phyloP scores from a whole-genome alignment of 2,797 vertebrate genomes.

The Geotrypetes seraphini region DNA sequence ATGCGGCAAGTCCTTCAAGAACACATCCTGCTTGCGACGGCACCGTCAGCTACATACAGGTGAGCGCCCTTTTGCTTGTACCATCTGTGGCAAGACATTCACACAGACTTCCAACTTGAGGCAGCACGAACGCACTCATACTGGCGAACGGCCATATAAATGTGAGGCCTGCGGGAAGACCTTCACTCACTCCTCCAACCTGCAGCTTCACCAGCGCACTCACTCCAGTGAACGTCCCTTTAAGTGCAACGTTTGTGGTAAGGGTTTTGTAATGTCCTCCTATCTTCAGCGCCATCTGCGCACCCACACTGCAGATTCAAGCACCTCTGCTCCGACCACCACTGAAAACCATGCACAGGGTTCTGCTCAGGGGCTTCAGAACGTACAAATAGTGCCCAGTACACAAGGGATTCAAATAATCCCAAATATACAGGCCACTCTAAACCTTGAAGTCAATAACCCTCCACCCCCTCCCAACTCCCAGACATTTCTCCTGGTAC shows the following conservation, averaged over 20 bases:
- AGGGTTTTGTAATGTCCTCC: conserved; percentile 86
- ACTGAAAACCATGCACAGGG: not conserved
- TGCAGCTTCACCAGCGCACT: conserved; percentile 79
- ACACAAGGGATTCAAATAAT: conserved; percentile 66
- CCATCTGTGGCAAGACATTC: conserved; percentile 46
- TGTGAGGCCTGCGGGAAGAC: conserved; percentile 76
- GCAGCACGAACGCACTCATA: conserved; percentile 84
- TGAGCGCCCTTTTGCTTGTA: conserved; percentile 38
- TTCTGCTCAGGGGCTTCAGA: not conserved
- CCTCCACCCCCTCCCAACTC: conserved; percentile 50
- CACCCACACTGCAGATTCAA: conserved; percentile 57
- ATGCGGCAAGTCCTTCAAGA: conserved; percentile 49
- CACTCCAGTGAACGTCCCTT: conserved; percentile 80
- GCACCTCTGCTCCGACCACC: not conserved
- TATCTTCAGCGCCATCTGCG: conserved; percentile 83
- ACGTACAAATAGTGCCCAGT: not conserved
- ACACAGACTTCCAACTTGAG: conserved; percentile 84
- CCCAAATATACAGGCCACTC: conserved; percentile 52
- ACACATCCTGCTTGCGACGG: conserved; percentile 47
- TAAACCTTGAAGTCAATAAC: conserved; percentile 62
- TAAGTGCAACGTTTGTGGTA: conserved; percentile 72
- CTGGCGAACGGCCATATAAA: conserved; percentile 78
- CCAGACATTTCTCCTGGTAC: conserved; percentile 83
- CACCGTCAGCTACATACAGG: conserved; percentile 49
- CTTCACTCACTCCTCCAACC: conserved; percentile 82